Evolutionary conservation across 2,888 invertebrate species (phyloP).

Genomic region (Drosophila atripex): DNA sequence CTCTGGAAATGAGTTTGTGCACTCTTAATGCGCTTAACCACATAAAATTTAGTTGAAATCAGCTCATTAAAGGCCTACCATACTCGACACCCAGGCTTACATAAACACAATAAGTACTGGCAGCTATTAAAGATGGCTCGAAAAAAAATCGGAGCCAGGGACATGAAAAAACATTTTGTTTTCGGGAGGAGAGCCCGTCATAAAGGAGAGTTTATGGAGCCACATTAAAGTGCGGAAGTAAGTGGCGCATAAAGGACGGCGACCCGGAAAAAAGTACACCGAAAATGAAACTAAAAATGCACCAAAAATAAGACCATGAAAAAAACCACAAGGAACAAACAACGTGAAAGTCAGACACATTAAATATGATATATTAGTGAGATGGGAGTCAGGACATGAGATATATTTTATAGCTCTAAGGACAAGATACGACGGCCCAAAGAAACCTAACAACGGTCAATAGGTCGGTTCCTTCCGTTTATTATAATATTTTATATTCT

Average conservation of each 20-base stretch:
- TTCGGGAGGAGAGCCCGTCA: slow-evolving; percentile 51
- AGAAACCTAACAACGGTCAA: slow-evolving; percentile 30
- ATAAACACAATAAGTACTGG: slow-evolving; percentile 49
- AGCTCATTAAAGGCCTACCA: slow-evolving; percentile 74
- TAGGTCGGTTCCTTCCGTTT: slow-evolving; percentile 23
- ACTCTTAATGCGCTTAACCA: slow-evolving; percentile 68
- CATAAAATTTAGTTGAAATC: slow-evolving; percentile 76
- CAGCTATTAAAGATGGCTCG: slow-evolving; percentile 29
- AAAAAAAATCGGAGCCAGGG: slow-evolving; percentile 16
- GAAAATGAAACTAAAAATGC: slow-evolving; percentile 56
- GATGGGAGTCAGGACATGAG: slow-evolving; percentile 63
- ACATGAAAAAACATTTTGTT: slow-evolving; percentile 36
- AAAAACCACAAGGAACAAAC: slow-evolving; percentile 38
- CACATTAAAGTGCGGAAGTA: slow-evolving; percentile 75
- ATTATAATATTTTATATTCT: slow-evolving; percentile 30
- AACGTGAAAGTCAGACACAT: slow-evolving; percentile 69
- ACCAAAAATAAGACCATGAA: slow-evolving; percentile 1
- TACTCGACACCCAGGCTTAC: slow-evolving; percentile 67
- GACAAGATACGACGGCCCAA: slow-evolving; percentile 34
- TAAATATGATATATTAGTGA: slow-evolving; percentile 73
- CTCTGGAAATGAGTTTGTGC: slow-evolving; percentile 33
- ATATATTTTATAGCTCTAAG: slow-evolving; percentile 62
- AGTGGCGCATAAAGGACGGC: slow-evolving; percentile 58
- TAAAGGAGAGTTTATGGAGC: slow-evolving; percentile 72
- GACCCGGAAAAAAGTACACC: slow-evolving; percentile 23